Percentiles rank a stretch among this genome's conserved stretches.
Conservation (phyloP, 2,888 invertebrate genomes). For the Himalopsyche anomala region DNA sequence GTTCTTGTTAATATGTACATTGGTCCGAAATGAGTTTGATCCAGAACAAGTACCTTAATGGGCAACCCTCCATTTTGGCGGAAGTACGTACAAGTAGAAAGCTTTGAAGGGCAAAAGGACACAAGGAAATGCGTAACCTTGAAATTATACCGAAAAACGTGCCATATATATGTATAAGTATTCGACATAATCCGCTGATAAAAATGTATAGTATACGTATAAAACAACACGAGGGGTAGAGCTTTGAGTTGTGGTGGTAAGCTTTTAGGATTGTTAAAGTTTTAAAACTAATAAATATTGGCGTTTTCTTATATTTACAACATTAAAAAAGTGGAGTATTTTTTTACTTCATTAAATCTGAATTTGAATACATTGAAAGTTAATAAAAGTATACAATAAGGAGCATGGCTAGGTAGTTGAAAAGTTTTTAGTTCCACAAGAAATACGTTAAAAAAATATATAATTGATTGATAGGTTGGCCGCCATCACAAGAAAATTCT, state of each 20-base stretch:
- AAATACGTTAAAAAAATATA: too few species aligned
- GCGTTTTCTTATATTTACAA: too few species aligned
- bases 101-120: conserved; percentile 61
- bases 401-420: too few species aligned
- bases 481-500: too few species aligned
- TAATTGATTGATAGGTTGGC: too few species aligned
- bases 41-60: conserved; percentile 12
- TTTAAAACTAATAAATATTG: neutral
- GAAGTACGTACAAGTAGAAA: conserved; percentile 45
- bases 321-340: too few species aligned
- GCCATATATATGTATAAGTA: conserved; percentile 58
- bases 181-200: neutral
- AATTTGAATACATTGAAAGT: too few species aligned
- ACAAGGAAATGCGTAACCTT: conserved; percentile 63
- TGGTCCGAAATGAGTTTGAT: conserved; percentile 1
- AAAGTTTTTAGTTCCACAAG: too few species aligned
- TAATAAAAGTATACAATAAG: too few species aligned
- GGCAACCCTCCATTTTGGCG: conserved; percentile 41
- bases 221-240: neutral
- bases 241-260: neutral
- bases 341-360: too few species aligned
- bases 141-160: conserved; percentile 64
- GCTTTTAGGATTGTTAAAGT: neutral
- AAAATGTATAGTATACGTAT: neutral
- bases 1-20: neutral